A percentile compares a stretch with the other conserved stretches of the same genome.
These are phyloP conservation scores for Streblospio benedicti DNA, from an alignment of 1,140 invertebrate species.

Conservation along the genomic window DNA sequence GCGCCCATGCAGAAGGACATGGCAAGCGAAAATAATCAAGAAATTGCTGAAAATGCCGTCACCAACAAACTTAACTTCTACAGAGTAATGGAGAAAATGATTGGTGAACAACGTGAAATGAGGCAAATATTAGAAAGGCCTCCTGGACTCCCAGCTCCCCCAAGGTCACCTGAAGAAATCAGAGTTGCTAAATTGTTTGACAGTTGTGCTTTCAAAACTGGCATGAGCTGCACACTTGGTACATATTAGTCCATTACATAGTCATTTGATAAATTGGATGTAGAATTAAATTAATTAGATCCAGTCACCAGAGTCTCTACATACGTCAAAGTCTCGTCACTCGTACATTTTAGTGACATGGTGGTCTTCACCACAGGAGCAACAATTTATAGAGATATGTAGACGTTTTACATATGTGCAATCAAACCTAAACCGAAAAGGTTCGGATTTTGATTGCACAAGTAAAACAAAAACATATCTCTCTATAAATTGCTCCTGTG, in stretches of 20 bases:
- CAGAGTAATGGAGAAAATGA: conserved; percentile 10
- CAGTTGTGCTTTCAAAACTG: conserved; percentile 83
- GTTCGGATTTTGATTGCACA: no score
- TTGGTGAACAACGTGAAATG: conserved; percentile 12
- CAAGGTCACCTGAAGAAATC: conserved; percentile 34
- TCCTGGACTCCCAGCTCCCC: conserved; percentile 11
- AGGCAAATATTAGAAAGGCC: neutral
- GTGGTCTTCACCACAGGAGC: neutral
- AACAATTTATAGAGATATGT: neutral
- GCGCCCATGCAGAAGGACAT: no score
- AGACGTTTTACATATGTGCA: neutral
- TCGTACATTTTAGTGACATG: conserved; percentile 1
- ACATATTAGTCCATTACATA: conserved; percentile 28
- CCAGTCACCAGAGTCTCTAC: neutral
- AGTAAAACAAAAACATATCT: no score
- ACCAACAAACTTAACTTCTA: conserved; percentile 1
- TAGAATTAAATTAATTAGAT: no score
- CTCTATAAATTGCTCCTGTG: no score
- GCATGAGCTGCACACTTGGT: conserved; percentile 83
- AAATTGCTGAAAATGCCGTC: neutral
- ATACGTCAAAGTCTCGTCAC: neutral
- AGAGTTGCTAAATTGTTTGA: conserved; percentile 71
- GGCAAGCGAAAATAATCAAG: no score
- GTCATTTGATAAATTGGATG: neutral
- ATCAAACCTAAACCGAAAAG: neutral